A percentile compares a stretch with the other conserved stretches of the same genome.
phyloP scores from a whole-genome alignment of 1,140 invertebrate genomes.

The Lasioglossum baleicum region DNA sequence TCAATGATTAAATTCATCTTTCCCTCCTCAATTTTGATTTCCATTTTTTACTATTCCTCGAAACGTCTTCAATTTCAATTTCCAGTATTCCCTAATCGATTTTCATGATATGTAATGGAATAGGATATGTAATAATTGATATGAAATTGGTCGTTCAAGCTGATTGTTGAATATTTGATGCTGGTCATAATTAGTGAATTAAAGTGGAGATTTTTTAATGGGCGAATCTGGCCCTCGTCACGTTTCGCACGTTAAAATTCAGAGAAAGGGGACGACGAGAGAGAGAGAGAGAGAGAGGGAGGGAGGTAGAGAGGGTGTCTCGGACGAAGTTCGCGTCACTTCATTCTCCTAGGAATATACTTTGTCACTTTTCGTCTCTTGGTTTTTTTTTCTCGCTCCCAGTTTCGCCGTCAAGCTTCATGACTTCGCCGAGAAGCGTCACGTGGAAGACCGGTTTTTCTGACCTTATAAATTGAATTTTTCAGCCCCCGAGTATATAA shows the following conservation, averaged over 20 bases:
- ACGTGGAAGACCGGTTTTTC: slow-evolving; percentile 60
- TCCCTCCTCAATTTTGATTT: no score
- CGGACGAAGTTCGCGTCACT: slow-evolving; percentile 42
- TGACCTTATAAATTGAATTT: slow-evolving; percentile 59
- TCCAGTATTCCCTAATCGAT: no score
- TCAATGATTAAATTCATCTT: no score
- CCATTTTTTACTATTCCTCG: no score
- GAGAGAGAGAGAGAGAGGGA: slow-evolving; percentile 46
- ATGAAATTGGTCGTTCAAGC: no score
- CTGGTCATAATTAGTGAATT: no score
- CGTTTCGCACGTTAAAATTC: not conserved
- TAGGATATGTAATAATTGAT: no score
- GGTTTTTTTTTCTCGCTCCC: slow-evolving; percentile 32
- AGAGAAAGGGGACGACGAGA: slow-evolving; percentile 5
- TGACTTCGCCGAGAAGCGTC: slow-evolving; percentile 54
- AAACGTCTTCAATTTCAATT: no score
- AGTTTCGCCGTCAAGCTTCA: slow-evolving; percentile 47
- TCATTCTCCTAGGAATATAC: slow-evolving; percentile 51
- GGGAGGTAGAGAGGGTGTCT: not conserved
- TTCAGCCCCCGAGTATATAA: slow-evolving; percentile 24
- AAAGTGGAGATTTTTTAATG: not conserved
- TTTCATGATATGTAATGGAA: no score
- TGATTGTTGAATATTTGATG: no score
- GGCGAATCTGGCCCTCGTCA: slow-evolving; percentile 24
- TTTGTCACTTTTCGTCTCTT: slow-evolving; percentile 33